Evolutionary conservation across 2,888 invertebrate genomes (phyloP).

Genomic region (Thera britannica): DNA sequence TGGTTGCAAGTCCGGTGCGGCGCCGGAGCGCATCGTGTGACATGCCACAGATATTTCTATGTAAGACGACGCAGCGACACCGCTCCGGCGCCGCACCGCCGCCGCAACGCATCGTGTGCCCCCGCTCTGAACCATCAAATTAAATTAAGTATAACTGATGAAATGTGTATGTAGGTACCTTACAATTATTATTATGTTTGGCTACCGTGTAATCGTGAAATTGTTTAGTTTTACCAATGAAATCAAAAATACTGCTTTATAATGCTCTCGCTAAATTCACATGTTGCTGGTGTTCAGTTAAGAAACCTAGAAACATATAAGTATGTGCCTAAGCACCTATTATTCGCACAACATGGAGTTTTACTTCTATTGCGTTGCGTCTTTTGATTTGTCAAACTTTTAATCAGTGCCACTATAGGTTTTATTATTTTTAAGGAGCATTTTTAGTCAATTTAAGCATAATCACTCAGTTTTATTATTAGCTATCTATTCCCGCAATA

Average conservation of each 20-base stretch:
- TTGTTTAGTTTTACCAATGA: conserved; percentile 8
- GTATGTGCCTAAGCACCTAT: conserved; percentile 37
- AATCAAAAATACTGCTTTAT: conserved; percentile 9
- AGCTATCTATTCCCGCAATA: conserved; percentile 42
- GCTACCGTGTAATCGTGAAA: neutral
- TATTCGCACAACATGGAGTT: conserved; percentile 64
- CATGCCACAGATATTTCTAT: too few relatives aligned
- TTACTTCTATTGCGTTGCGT: conserved; percentile 36
- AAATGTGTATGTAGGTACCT: conserved; percentile 1
- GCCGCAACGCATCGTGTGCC: too few relatives aligned
- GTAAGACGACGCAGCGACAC: too few relatives aligned
- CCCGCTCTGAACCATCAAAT: too few relatives aligned
- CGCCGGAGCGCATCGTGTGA: too few relatives aligned
- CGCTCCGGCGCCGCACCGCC: too few relatives aligned
- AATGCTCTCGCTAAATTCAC: conserved; percentile 19
- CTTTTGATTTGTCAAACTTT: conserved; percentile 37
- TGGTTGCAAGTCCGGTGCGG: too few relatives aligned
- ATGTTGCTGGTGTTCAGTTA: neutral
- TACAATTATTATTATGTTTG: too few relatives aligned
- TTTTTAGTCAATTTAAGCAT: conserved; percentile 72
- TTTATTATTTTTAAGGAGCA: conserved; percentile 65
- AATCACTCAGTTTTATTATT: conserved; percentile 61
- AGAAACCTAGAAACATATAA: neutral
- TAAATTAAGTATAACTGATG: conserved; percentile 13
- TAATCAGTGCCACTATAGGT: conserved; percentile 73